Base-by-base conservation (phyloP, 2,888 invertebrate genomes). In the Drosophila merina region DNA sequence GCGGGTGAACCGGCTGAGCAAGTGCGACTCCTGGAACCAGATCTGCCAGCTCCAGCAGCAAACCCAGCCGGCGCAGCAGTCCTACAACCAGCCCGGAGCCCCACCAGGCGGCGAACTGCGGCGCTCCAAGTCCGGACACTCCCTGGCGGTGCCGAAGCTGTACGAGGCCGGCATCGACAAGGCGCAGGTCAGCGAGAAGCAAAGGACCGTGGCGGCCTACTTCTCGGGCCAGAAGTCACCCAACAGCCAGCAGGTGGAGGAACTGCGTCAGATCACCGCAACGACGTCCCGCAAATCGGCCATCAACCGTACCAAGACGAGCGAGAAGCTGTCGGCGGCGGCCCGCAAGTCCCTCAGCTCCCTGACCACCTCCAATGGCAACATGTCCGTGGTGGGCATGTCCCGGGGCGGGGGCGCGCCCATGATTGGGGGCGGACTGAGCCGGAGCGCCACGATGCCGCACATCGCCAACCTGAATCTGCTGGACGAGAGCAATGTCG, bases 11-110 rank as follows among this genome's bases (percentile, higher is more conserved):
- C 90, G 90, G 8, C 87, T 94, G 8, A 94, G 93, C 79, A 95
- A 96, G 89, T 96, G 96, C 7, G 96, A 96, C 89, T 96, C 96
- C 3, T 96, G 96, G 96, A 95, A 96, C 88, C 95, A 96, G 86
- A 93, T 96, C 93, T 68, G 84, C 28, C 90, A 93, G 70, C 92
- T 92, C 42, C 88, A 90, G 4, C 76, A 69, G 38, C 74, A 62
- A 9, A 3, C 30, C 10, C 14, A 8, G 0, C 63, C 6, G 31
- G 48, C 28, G n/a, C 26, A 44, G 14, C 26, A 0, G 4, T 62
- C 66, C 9, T 79, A 72, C 12, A 76, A 55, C 38, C 77, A 70
- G 12, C n/a, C 44, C 1, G 47, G 49, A 3, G 25, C 57, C 1
- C 51, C 60, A 4, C 25, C 25, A 10, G 36, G 36, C 1, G 72